Evolutionary conservation across 1,140 invertebrate genomes (phyloP), one percentile per base, ranked within the genome.

Genomic region (Nasonia longicornis): DNA sequence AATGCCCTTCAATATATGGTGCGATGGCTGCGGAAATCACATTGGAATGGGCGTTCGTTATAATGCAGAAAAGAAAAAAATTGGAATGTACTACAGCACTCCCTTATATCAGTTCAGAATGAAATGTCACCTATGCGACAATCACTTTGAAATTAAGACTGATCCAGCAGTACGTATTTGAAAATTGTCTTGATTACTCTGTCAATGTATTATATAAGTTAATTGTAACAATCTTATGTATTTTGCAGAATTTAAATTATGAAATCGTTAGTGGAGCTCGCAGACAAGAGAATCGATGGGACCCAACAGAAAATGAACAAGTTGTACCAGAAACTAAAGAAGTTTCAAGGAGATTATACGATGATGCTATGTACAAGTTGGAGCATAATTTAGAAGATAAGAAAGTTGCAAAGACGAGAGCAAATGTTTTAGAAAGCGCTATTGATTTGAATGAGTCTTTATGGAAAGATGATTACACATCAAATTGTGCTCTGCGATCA

Each of bases 1-100:
- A 92, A 98, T 99, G 98, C 99, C 99, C 1, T 99, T 98, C 86
- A 99, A 99, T 91, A 99, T 99, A 84, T 99, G 98, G 98, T 99
- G 98, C 87, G 95, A 98, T 74, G 98, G 98, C 42, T 99, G 99
- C 89, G 95, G 96, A 75, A 99, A 98, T 92, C 98, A 99, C 88
- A 98, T 99, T 84, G 99, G 98, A 35, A 99, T 99, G 97, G 98
- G 99, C 31, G 98, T 99, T 0, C 92, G 97, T 78, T 99, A 99
- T 88, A 99, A 99, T 92, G 98, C 99, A 7, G 98, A 99, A 89
- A 99, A 99, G 90, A 98, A 94, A 8, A 99, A 99, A 93, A 93
- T 98, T 85, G 98, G 98, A 85, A 99, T 98, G 96, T 99, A 99
- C 89, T 99, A 99, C 87, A 97, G 96, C 3, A 99, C 99, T 1